Base-by-base conservation (phyloP, 2,797 vertebrate species). In the Cygnus olor region DNA sequence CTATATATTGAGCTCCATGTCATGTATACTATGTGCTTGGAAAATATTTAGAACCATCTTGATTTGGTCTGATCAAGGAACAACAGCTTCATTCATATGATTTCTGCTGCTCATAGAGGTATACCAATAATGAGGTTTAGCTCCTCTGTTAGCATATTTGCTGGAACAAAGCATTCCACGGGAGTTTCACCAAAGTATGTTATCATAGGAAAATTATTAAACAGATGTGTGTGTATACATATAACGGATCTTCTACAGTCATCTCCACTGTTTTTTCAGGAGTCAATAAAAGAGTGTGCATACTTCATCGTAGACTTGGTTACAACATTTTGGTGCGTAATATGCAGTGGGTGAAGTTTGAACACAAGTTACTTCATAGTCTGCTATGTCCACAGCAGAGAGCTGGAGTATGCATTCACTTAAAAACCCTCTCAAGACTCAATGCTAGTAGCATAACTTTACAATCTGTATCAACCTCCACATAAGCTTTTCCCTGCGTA, bases 401-500 rank as follows among this genome's bases (percentile, higher is more conserved):
- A 66, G 21, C 30, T 47, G 24, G 25, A 78, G 30, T n/a, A 79
- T 13, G n/a, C 27, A 76, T 51, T 85, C 60, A 89, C 28, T 73
- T 89, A 51, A 53, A 95, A 95, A 80, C n/a, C 61, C 1, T 2
- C 74, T 63, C 87, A 56, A 34, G 38, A 89, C 70, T 24, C 14
- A 68, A 25, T 47, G 14, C 40, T 80, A 97, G 93, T 88, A 85
- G 90, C 38, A 36, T 42, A 92, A 88, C 64, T 36, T 64, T 79
- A 49, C 58, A 84, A 79, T 74, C 73, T 72, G 56, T 61, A 78
- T 53, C 51, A 68, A 74, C 94, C 88, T 95, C 88, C 70, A 80
- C 68, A 84, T 17, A 56, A 95, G 88, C 18, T 88, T 91, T 93
- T 53, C 20, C 90, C 84, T 91, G 40, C 87, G 90, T 91, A 69